Evolutionary conservation across 2,888 invertebrate species (phyloP), one percentile per base, ranked within the genome.

Genomic region (Ptilodon capucinus): DNA sequence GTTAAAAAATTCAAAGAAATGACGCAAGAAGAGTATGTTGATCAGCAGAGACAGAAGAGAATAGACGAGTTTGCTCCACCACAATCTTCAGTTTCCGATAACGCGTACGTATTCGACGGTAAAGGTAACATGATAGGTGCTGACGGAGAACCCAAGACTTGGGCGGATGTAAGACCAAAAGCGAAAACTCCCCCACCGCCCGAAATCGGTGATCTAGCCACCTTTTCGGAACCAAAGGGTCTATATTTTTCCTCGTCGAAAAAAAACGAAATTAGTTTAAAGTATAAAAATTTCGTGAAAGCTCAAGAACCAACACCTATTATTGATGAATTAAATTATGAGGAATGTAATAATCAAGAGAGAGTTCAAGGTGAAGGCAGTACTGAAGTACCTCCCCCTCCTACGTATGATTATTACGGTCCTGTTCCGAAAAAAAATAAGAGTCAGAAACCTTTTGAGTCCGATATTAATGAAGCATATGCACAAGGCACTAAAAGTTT

Each of bases 11-110:
- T 90, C 57, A 76, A 68, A 65, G 93, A 93, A 73, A 93, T 95
- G 91, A 91, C 93, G 0, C 96, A 96, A 86, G 94, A 95, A 73
- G 95, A 95, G 80, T 96, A 95, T 93, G 92, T 95, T 6, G 92
- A 94, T 54, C 94, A 95, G 68, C 94, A 96, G 75, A 92, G 98
- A 57, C 86, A 87, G 44, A 94, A 95, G 71, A 92, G 97, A 57
- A 86, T 91, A 18, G 72, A 91, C 0, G 97, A 97, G 78, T 98
- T 98, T 84, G 97, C 96, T 0, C 97, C 97, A 4, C 92, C 92
- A 2, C 66, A 77, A 61, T 46, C 74, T 4, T 57, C 71, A 1
- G 63, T 64, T 9, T 70, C 65, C 17, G 61, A 57, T n/a, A 75
- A 62, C 44, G 68, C 74, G 16, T 65, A 68, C 32, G 57, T 60